A percentile compares a stretch with the other conserved stretches of the same genome.
These are phyloP conservation scores for Hyles lineata DNA, from an alignment of 2,888 invertebrate species.

Conservation along the genomic window DNA sequence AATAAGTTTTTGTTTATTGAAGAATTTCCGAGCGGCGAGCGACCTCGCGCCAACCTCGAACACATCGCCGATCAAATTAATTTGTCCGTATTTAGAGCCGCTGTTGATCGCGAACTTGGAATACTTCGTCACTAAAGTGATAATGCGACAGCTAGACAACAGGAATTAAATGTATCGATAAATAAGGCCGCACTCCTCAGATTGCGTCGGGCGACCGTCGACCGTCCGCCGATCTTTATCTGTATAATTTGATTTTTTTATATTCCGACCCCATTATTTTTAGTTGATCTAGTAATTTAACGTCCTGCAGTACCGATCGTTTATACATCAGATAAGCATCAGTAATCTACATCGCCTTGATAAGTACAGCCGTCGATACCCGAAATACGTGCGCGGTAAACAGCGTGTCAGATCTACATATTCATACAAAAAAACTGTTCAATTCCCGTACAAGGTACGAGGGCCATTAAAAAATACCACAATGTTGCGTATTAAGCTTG, in stretches of 20 bases:
- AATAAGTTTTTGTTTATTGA: conserved; percentile 54
- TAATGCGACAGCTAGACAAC: conserved; percentile 35
- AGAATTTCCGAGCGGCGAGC: conserved; percentile 42
- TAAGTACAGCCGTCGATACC: conserved; percentile 34
- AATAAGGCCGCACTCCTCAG: conserved; percentile 59
- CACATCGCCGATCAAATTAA: conserved; percentile 56
- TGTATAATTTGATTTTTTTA: conserved; percentile 53
- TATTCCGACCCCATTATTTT: conserved; percentile 58
- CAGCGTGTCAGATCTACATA: conserved; percentile 9
- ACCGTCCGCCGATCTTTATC: conserved; percentile 62
- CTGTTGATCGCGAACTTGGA: conserved; percentile 52
- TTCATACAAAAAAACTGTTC: conserved; percentile 28
- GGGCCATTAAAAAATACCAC: conserved; percentile 36
- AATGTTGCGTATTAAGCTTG: conserved; percentile 31
- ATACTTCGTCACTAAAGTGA: conserved; percentile 17
- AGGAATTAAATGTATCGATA: conserved; percentile 55
- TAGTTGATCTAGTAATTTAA: conserved; percentile 41
- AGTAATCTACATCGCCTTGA: conserved; percentile 34
- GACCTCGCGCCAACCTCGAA: conserved; percentile 60
- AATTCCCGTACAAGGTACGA: conserved; percentile 10
- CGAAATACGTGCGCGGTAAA: neutral
- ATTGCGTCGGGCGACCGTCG: conserved; percentile 59
- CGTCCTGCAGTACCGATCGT: conserved; percentile 47
- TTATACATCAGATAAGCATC: conserved; percentile 39
- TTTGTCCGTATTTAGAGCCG: conserved; percentile 62